These are phyloP conservation scores for Shargacucullia verbasci DNA, from an alignment of 2,888 invertebrate species.

Conservation along the genomic window DNA sequence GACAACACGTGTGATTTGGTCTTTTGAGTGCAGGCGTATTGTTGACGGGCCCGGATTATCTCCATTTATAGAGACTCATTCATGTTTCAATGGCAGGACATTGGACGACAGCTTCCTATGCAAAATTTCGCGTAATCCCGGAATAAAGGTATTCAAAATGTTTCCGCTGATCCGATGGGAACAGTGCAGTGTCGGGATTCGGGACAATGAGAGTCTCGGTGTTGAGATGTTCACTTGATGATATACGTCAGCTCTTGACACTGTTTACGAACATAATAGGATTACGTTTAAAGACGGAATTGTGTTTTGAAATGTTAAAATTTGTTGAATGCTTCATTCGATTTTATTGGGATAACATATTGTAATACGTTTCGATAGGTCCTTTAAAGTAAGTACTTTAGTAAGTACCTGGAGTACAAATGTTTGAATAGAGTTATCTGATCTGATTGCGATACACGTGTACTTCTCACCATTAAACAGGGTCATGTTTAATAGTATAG, in stretches of 20 bases:
- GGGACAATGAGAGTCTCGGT: slow-evolving; percentile 68
- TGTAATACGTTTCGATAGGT: slow-evolving; percentile 42
- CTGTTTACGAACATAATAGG: slow-evolving; percentile 85
- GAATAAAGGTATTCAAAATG: slow-evolving; percentile 83
- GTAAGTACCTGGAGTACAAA: slow-evolving; percentile 21
- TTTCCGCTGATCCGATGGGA: slow-evolving; percentile 76
- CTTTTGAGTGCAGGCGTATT: slow-evolving; percentile 75
- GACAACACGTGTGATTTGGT: slow-evolving; percentile 82
- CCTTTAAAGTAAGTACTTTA: slow-evolving; percentile 25
- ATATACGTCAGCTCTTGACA: slow-evolving; percentile 74
- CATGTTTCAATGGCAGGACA: slow-evolving; percentile 75
- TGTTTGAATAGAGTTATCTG: slow-evolving; percentile 12
- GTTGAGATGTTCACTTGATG: slow-evolving; percentile 82
- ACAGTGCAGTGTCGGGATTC: slow-evolving; percentile 35
- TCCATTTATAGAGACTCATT: slow-evolving; percentile 73
- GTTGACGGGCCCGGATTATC: slow-evolving; percentile 70
- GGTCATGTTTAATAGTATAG: neutral
- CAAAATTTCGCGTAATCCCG: slow-evolving; percentile 86
- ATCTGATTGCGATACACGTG: slow-evolving; percentile 25
- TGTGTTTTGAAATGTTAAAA: slow-evolving; percentile 74
- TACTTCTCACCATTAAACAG: neutral
- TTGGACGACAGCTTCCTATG: slow-evolving; percentile 86
- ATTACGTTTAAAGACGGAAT: slow-evolving; percentile 77
- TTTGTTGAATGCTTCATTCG: slow-evolving; percentile 61
- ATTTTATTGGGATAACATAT: slow-evolving; percentile 57